Evolutionary conservation across 2,797 vertebrate genomes (phyloP).

Genomic region (Amphiprion clarkii): DNA sequence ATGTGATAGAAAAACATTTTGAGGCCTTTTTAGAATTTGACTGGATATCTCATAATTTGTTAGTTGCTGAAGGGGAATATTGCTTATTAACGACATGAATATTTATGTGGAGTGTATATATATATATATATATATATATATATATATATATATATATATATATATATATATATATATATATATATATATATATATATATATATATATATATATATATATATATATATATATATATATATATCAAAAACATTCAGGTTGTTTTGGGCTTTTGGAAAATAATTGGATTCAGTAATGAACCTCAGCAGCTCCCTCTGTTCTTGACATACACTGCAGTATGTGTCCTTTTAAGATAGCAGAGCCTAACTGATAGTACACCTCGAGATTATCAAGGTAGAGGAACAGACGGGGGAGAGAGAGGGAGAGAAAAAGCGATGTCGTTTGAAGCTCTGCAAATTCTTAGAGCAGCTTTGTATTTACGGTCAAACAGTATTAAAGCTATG

Average conservation of each 20-base stretch:
- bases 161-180: too few relatives aligned
- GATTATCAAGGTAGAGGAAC: slow-evolving; percentile 3
- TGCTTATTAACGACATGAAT: slow-evolving; percentile 79
- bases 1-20: slow-evolving; percentile 78
- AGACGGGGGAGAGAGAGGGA: neutral
- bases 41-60: slow-evolving; percentile 78
- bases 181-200: too few relatives aligned
- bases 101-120: slow-evolving; percentile 75
- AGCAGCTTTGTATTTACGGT: neutral
- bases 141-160: too few relatives aligned
- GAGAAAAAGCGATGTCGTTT: neutral
- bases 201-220: too few relatives aligned
- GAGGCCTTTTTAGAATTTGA: slow-evolving; percentile 73
- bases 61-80: slow-evolving; percentile 69
- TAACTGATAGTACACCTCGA: slow-evolving; percentile 46
- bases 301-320: slow-evolving; percentile 68
- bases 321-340: slow-evolving; percentile 50
- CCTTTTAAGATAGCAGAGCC: slow-evolving; percentile 59
- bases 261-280: slow-evolving; percentile 74
- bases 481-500: neutral
- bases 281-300: slow-evolving; percentile 76
- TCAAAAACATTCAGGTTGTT: slow-evolving; percentile 80
- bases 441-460: neutral
- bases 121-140: too few relatives aligned
- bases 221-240: slow-evolving; percentile 73